A percentile compares a stretch with the other conserved stretches of the same genome.
These are phyloP conservation scores for Drosophila sulfurigaster DNA, from an alignment of 1,140 invertebrate species.

Conservation along the genomic window DNA sequence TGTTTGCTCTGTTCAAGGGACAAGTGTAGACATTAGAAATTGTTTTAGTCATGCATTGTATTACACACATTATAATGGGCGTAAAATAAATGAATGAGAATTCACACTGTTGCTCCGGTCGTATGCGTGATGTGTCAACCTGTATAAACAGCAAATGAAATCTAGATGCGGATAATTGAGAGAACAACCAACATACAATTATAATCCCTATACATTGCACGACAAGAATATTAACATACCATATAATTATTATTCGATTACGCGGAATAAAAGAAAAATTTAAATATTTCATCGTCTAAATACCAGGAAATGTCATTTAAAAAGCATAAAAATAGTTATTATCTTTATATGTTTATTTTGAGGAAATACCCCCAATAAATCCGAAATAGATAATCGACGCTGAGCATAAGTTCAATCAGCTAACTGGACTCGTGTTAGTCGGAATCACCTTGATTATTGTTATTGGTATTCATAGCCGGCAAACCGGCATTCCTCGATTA, in stretches of 20 bases:
- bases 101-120: slow-evolving; percentile 6
- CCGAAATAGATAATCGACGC: not conserved
- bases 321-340: not conserved
- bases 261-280: too few relatives aligned
- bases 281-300: too few relatives aligned
- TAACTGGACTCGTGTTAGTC: not conserved
- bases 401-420: not conserved
- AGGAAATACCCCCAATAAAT: not conserved
- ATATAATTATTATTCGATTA: too few relatives aligned
- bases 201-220: too few relatives aligned
- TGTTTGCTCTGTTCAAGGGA: slow-evolving; percentile 1
- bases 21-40: slow-evolving; percentile 10
- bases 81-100: not conserved
- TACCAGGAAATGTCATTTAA: not conserved
- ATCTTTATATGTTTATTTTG: not conserved
- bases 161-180: not conserved
- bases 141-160: not conserved
- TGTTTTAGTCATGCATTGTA: slow-evolving; percentile 18
- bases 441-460: not conserved
- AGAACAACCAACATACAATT: not conserved
- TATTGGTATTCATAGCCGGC: too few relatives aligned
- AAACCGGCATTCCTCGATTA: slow-evolving; percentile 6
- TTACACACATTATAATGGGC: slow-evolving; percentile 5
- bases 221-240: too few relatives aligned
- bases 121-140: slow-evolving; percentile 9